These are phyloP conservation scores for Cyrtorhinus lividipennis DNA, from an alignment of 1,140 invertebrate species.

Conservation along the genomic window DNA sequence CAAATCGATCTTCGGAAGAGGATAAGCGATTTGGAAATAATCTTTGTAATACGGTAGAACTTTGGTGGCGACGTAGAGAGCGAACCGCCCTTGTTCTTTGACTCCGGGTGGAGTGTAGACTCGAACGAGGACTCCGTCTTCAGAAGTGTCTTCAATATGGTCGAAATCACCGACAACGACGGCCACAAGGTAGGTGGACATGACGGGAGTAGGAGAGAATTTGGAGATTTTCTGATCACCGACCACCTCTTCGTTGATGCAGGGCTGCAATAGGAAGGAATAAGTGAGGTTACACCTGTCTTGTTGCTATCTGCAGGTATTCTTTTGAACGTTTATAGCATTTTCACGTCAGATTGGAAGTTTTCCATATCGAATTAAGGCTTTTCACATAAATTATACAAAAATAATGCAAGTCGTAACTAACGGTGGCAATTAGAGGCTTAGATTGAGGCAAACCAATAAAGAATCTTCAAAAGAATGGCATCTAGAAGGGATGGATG, in stretches of 20 bases:
- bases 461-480: too few species aligned
- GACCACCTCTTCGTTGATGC: constrained; percentile 38
- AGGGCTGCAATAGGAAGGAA: constrained; percentile 36
- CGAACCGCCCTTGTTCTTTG: constrained; percentile 82
- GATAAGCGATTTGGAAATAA: constrained; percentile 90
- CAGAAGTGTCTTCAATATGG: constrained; percentile 66
- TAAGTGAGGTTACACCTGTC: too few species aligned
- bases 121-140: constrained; percentile 68
- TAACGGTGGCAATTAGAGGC: too few species aligned
- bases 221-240: constrained; percentile 45
- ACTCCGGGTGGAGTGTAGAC: constrained; percentile 89
- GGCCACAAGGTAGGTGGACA: constrained; percentile 94
- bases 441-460: too few species aligned
- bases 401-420: too few species aligned
- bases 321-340: too few species aligned
- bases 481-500: too few species aligned
- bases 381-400: too few species aligned
- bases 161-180: constrained; percentile 89
- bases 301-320: too few species aligned
- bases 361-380: too few species aligned
- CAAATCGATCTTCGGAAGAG: constrained; percentile 88
- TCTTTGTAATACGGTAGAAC: constrained; percentile 85
- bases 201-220: constrained; percentile 79
- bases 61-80: constrained; percentile 70
- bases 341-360: too few species aligned